These are phyloP conservation scores for Laupala kohalensis DNA, from an alignment of 1,140 invertebrate genomes.

Conservation along the genomic window DNA sequence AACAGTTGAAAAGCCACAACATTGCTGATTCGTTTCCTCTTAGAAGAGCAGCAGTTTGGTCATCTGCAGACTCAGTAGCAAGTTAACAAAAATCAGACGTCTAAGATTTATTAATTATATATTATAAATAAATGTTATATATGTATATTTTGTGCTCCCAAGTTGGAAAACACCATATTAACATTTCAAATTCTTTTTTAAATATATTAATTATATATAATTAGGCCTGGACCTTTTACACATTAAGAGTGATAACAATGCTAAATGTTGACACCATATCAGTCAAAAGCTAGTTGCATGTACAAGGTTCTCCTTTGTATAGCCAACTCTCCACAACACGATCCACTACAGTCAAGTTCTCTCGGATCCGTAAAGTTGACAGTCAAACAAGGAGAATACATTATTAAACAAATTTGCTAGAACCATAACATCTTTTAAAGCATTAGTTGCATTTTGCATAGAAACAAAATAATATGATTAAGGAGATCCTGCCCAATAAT, in stretches of 20 bases:
- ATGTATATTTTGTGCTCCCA: slow-evolving; percentile 6
- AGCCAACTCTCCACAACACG: not conserved
- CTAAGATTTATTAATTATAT: slow-evolving; percentile 10
- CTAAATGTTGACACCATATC: slow-evolving; percentile 21
- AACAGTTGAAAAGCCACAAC: slow-evolving; percentile 3
- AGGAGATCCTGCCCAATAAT: slow-evolving; percentile 9
- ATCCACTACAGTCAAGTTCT: not conserved
- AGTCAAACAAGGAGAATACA: slow-evolving; percentile 6
- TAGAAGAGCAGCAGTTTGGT: slow-evolving; percentile 4
- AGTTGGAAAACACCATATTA: slow-evolving; percentile 9
- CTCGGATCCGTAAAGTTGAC: slow-evolving; percentile 4
- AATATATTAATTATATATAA: slow-evolving; percentile 21
- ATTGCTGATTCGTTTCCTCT: slow-evolving; percentile 1
- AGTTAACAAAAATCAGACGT: slow-evolving; percentile 13
- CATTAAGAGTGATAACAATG: slow-evolving; percentile 21
- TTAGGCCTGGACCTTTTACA: slow-evolving; percentile 22
- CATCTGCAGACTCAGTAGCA: slow-evolving; percentile 3
- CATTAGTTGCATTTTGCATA: slow-evolving; percentile 1
- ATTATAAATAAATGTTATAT: slow-evolving; percentile 14
- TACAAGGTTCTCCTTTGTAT: slow-evolving; percentile 9
- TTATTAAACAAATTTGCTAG: not conserved
- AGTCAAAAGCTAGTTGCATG: slow-evolving; percentile 21
- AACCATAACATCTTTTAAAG: slow-evolving; percentile 8
- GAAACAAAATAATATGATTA: slow-evolving; percentile 8
- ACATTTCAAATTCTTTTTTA: slow-evolving; percentile 15